Base-by-base conservation (phyloP, 2,113 vertebrate genomes). In the Indri indri region DNA sequence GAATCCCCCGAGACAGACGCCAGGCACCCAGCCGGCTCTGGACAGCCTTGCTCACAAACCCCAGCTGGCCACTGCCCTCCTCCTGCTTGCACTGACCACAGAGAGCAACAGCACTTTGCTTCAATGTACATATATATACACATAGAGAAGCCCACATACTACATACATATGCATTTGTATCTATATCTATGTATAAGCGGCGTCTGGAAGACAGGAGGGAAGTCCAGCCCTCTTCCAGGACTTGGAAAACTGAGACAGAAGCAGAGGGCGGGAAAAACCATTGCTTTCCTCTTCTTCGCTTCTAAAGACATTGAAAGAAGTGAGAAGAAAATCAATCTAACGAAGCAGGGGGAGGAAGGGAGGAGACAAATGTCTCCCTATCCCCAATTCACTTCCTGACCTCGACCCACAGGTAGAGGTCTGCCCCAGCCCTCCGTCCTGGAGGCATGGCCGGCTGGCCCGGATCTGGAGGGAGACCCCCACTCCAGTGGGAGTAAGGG, bases 171-270 rank as follows among this genome's bases (percentile, higher is more conserved):
- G 92, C 96, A 98, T 94, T 93, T 97, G 96, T 65, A 66, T 90
- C 97, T 97, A 27, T 47, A 92, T 82, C 96, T 98, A 89, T 97
- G 96, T 96, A 96, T 96, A 97, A 76, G 97, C 61, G 98, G 93
- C 86, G 92, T 96, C 65, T 95, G 52, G 65, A 98, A 98, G 94
- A 86, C 0, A 0, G 94, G 79, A 37, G 54, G 88, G 82, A 94
- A 27, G 1, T 37, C 54, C 54, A 93, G 65, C 90, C 84, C 45
- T 85, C 85, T 85, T 86, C 97, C 76, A 73, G 54, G 77, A 97
- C 95, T 95, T 89, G 17, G 87, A 92, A 96, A 95, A 97, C 96
- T 25, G 0, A 96, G 98, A 94, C 87, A 42, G 3, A 27, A 86
- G 42, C n/a, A 82, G 74, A 88, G 42, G 95, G 95, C 92, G 96